These are phyloP conservation scores for Melangyna quadrimaculata DNA, from an alignment of 2,888 invertebrate species.

Conservation along the genomic window DNA sequence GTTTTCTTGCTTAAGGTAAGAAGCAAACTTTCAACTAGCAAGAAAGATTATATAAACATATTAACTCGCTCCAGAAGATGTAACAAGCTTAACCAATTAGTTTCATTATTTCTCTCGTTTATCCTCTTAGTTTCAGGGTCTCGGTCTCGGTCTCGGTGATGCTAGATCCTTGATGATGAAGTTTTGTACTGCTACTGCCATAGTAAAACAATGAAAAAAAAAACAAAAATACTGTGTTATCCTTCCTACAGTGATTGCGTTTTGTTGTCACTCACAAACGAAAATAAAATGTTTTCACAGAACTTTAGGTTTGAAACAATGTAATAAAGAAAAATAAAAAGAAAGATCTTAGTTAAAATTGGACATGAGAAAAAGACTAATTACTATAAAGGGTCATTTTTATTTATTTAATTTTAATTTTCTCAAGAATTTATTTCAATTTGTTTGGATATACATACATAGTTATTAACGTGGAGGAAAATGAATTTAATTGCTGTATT, in stretches of 20 bases:
- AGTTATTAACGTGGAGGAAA: background rate
- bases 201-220: background rate
- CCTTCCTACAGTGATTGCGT: background rate
- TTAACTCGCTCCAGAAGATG: background rate
- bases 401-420: background rate
- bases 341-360: background rate
- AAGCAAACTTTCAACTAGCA: background rate
- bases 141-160: background rate
- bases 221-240: background rate
- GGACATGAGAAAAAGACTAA: background rate
- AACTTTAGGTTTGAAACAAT: background rate
- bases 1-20: background rate
- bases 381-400: background rate
- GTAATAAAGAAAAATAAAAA: background rate
- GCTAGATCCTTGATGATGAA: too few relatives aligned
- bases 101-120: background rate
- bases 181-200: background rate
- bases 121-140: background rate
- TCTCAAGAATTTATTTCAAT: background rate
- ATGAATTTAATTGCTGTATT: background rate
- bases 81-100: conserved; percentile 31
- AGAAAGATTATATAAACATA: background rate
- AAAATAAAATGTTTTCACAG: conserved; percentile 1
- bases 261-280: background rate
- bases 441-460: background rate